Base-by-base conservation (phyloP, 2,113 vertebrate genomes). In the Urocitellus parryii region DNA sequence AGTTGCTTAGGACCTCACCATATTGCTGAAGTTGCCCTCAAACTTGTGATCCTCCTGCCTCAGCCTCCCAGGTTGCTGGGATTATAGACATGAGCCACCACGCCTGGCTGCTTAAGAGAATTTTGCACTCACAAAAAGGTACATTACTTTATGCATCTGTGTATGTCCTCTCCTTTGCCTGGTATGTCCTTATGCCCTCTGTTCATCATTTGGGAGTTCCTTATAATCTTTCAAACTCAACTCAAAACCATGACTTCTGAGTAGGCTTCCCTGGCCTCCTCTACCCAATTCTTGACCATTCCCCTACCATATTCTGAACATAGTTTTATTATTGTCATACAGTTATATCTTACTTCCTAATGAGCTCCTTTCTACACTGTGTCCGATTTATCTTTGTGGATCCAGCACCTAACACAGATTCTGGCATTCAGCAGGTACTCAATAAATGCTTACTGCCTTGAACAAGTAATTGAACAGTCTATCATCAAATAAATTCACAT, bases 401-500 rank as follows among this genome's bases (percentile, higher is more conserved):
- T 63, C 48, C n/a, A 25, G 7, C 3, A 83, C 11, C 4, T 27
- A 80, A 58, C 16, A 95, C 37, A 78, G 8, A 61, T 27, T 32
- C 32, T 83, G 22, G 17, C 42, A 90, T 13, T 73, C 1, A 92
- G 8, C 29, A 86, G 16, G 17, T 77, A 77, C 29, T 95, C 29
- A 73, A 65, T 73, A 96, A 65, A 87, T 82, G 32, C 29, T 58
- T 72, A 32, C 5, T 58, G n/a, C 74, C 45, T 76, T 34, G 4
- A 96, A 51, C 58, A 92, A 48, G 17, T 70, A 79, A 82, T 53
- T 9, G 14, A 81, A 92, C 77, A 86, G 3, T 14, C 76, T 88
- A 4, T 56, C 4, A 86, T 58, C 53, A 95, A 48, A 88, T 85
- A 91, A 81, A 89, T 85, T 92, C 17, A 67, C 3, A 90, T 81